These are phyloP conservation scores for Agrilus cyanescens DNA, from an alignment of 2,888 invertebrate genomes.

Conservation along the genomic window DNA sequence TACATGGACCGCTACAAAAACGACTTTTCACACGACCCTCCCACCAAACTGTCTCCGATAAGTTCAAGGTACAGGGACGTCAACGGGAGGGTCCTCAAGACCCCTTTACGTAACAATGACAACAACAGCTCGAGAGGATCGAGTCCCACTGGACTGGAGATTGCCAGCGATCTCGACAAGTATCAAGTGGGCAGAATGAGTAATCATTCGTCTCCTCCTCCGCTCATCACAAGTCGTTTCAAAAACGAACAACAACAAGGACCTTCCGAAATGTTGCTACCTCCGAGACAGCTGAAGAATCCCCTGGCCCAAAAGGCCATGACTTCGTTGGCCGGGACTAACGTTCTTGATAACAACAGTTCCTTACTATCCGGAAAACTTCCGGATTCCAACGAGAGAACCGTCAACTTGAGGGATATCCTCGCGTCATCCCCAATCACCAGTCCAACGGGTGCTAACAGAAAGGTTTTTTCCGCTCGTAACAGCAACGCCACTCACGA, in stretches of 20 bases:
- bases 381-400: background rate
- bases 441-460: conserved; percentile 13
- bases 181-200: no score
- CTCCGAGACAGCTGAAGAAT: no score
- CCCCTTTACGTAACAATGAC: background rate
- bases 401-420: conserved; percentile 10
- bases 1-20: conserved; percentile 33
- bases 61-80: conserved; percentile 16
- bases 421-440: conserved; percentile 8
- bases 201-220: no score
- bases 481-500: conserved; percentile 32
- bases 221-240: no score
- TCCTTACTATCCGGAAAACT: no score
- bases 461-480: conserved; percentile 13
- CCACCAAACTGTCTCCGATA: conserved; percentile 14
- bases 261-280: no score
- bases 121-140: no score
- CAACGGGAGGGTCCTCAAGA: conserved; percentile 9
- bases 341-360: conserved; percentile 3
- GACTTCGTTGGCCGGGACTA: background rate
- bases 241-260: no score
- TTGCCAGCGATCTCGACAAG: no score
- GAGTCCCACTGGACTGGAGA: no score
- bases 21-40: conserved; percentile 23
- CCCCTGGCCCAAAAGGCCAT: background rate